A percentile compares a stretch with the other conserved stretches of the same genome.
These are phyloP conservation scores for Chromobotia macracanthus DNA, from an alignment of 2,797 vertebrate genomes.

Conservation along the genomic window DNA sequence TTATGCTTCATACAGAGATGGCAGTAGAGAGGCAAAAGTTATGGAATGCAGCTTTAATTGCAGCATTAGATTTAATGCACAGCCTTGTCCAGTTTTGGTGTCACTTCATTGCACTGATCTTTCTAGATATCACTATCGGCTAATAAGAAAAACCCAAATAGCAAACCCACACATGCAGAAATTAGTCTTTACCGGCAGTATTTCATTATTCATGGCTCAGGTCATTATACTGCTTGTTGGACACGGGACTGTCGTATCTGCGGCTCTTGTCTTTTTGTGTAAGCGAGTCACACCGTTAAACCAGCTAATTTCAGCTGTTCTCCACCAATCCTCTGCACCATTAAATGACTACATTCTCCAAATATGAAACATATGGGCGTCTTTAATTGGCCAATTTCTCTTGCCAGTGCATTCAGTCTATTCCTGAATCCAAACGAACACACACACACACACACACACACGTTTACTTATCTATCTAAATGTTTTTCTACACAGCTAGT, in stretches of 20 bases:
- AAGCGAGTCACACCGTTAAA: slow-evolving; percentile 45
- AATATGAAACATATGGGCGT: slow-evolving; percentile 81
- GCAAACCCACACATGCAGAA: neutral
- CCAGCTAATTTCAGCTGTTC: slow-evolving; percentile 58
- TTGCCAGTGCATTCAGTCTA: slow-evolving; percentile 72
- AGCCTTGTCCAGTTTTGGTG: too few relatives aligned
- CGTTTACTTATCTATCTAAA: too few relatives aligned
- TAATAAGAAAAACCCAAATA: neutral
- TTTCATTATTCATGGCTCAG: slow-evolving; percentile 9
- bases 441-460: slow-evolving; percentile 56
- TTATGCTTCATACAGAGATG: neutral
- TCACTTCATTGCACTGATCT: too few relatives aligned
- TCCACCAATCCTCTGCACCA: slow-evolving; percentile 72
- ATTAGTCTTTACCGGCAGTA: neutral
- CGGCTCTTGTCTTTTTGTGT: slow-evolving; percentile 38
- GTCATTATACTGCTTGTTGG: slow-evolving; percentile 38
- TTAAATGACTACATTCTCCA: slow-evolving; percentile 78
- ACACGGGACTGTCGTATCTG: neutral
- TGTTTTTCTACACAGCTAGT: too few relatives aligned
- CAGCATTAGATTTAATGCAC: too few relatives aligned
- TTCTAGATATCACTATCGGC: too few relatives aligned
- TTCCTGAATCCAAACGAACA: slow-evolving; percentile 64
- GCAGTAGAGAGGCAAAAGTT: too few relatives aligned
- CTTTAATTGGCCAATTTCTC: slow-evolving; percentile 83
- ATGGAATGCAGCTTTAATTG: too few relatives aligned